Percentiles rank a stretch among this genome's conserved stretches.
Conservation (phyloP, 2,888 invertebrate genomes). For the Lucinisca nassula region DNA sequence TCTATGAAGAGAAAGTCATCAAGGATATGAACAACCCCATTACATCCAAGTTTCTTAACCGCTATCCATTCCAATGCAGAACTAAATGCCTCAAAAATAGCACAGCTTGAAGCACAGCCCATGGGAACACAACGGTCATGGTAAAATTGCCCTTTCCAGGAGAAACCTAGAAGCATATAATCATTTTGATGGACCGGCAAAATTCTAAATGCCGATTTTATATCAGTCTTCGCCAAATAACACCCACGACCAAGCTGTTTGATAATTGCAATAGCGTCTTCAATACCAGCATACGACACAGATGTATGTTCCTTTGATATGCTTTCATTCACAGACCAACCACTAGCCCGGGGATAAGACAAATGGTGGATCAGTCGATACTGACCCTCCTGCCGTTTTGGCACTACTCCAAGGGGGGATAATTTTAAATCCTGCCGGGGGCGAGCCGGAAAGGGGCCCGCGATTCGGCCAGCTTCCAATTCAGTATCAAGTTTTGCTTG, state of each 20-base stretch:
- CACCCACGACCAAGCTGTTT: background rate
- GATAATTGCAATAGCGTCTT: slow-evolving; percentile 24
- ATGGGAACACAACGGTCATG: slow-evolving; percentile 40
- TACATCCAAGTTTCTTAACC: background rate
- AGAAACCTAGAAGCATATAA: slow-evolving; percentile 41
- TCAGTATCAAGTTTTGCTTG: background rate
- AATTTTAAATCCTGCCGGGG: slow-evolving; percentile 17
- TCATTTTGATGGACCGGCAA: slow-evolving; percentile 24
- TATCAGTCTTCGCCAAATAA: slow-evolving; percentile 31
- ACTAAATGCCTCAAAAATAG: slow-evolving; percentile 43
- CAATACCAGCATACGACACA: slow-evolving; percentile 35
- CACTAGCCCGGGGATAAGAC: slow-evolving; percentile 28
- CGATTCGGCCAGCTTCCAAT: slow-evolving; percentile 20
- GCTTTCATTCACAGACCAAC: slow-evolving; percentile 37
- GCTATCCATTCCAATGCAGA: slow-evolving; percentile 49
- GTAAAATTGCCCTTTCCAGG: slow-evolving; percentile 34
- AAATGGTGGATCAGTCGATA: slow-evolving; percentile 50
- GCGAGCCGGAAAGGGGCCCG: slow-evolving; percentile 2
- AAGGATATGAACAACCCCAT: slow-evolving; percentile 31
- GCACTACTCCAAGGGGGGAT: slow-evolving; percentile 37
- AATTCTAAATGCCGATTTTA: slow-evolving; percentile 43
- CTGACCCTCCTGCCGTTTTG: slow-evolving; percentile 12
- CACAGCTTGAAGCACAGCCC: slow-evolving; percentile 26
- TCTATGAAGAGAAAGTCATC: slow-evolving; percentile 53
- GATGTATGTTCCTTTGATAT: slow-evolving; percentile 24